These are phyloP conservation scores for Euzophera pinguis DNA, from an alignment of 2,888 invertebrate species.

Conservation along the genomic window DNA sequence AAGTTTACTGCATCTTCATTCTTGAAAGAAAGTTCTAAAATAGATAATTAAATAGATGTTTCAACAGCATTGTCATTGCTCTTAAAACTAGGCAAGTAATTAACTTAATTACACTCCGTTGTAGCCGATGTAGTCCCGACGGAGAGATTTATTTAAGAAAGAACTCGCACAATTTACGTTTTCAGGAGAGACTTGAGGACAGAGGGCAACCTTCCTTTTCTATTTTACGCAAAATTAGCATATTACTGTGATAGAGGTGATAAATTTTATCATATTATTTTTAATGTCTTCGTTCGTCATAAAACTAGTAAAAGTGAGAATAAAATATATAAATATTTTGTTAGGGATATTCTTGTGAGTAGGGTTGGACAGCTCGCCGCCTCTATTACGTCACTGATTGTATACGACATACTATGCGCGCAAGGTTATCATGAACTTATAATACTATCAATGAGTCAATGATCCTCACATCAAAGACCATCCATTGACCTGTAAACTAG, in stretches of 20 bases:
- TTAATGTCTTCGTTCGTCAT: conserved; percentile 36
- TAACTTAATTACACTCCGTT: conserved; percentile 42
- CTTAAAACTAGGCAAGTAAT: conserved; percentile 38
- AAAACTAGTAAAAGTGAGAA: conserved; percentile 25
- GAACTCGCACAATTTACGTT: conserved; percentile 33
- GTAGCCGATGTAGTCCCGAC: conserved; percentile 28
- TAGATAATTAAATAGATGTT: conserved; percentile 14
- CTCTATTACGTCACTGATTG: conserved; percentile 46
- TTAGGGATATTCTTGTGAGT: conserved; percentile 50
- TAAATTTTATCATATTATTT: conserved; percentile 11
- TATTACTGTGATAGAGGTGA: conserved; percentile 23
- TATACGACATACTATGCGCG: conserved; percentile 30
- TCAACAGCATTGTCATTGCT: conserved; percentile 26
- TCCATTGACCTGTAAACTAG: background rate
- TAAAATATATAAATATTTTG: conserved; percentile 40
- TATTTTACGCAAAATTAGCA: conserved; percentile 25
- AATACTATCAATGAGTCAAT: background rate
- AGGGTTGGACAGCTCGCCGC: conserved; percentile 56
- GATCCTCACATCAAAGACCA: too few species aligned
- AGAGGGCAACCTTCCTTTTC: conserved; percentile 22
- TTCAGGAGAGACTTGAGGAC: conserved; percentile 26
- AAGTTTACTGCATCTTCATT: too few species aligned
- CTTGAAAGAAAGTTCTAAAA: conserved; percentile 10
- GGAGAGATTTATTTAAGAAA: conserved; percentile 34
- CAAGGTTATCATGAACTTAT: conserved; percentile 40